Conservation (phyloP, 2,797 vertebrate species). For the Eutrigla gurnardus region DNA sequence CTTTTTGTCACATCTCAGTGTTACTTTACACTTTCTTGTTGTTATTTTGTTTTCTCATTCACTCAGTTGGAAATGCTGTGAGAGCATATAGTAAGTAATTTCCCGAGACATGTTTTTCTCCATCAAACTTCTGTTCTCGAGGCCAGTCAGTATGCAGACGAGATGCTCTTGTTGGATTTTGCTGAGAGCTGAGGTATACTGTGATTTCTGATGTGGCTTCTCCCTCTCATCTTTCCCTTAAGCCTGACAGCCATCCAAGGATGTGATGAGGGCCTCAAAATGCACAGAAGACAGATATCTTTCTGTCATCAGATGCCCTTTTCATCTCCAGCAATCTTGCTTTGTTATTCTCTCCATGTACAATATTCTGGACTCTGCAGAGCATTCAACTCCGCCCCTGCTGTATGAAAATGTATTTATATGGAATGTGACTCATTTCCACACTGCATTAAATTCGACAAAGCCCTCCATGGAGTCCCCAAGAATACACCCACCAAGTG, state of each 20-base stretch:
- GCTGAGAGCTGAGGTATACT: conserved; percentile 53
- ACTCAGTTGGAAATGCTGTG: conserved; percentile 45
- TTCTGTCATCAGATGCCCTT: conserved; percentile 64
- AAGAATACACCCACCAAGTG: background rate
- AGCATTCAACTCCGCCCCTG: too few relatives aligned
- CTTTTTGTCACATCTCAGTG: conserved; percentile 41
- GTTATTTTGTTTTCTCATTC: conserved; percentile 30
- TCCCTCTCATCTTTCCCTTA: conserved; percentile 35
- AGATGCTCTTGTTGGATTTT: conserved; percentile 45
- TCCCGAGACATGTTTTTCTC: conserved; percentile 55
- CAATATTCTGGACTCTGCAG: too few relatives aligned
- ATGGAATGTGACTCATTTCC: background rate
- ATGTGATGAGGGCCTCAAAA: conserved; percentile 56
- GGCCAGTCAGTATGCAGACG: conserved; percentile 54
- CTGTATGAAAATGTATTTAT: background rate
- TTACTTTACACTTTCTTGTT: conserved; percentile 25
- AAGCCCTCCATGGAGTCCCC: background rate
- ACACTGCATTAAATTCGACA: background rate
- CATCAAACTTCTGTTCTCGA: conserved; percentile 38
- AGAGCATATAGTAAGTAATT: conserved; percentile 49
- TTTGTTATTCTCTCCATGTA: conserved; percentile 58
- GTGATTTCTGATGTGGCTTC: conserved; percentile 69
- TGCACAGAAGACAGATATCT: conserved; percentile 53
- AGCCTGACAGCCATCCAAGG: conserved; percentile 65
- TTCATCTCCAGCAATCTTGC: conserved; percentile 63